Conservation (phyloP, 2,797 vertebrate genomes). For the Gallirallus australis region DNA sequence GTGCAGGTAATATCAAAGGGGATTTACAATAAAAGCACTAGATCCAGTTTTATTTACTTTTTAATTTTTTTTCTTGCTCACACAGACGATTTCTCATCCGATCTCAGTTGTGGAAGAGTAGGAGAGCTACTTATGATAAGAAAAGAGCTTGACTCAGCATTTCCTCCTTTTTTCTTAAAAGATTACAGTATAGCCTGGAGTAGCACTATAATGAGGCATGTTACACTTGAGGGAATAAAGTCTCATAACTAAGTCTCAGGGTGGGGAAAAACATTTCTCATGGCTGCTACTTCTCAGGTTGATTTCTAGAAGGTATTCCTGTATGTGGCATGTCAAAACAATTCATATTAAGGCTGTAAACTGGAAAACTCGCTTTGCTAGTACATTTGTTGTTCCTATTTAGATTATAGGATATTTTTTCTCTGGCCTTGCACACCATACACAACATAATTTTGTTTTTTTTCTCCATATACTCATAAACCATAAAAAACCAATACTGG, state of each 20-base stretch:
- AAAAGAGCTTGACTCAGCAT: not conserved
- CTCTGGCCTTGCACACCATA: not conserved
- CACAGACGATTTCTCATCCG: not conserved
- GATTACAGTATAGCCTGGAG: not conserved
- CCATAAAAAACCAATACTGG: not conserved
- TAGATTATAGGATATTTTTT: not conserved
- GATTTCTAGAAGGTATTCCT: not conserved
- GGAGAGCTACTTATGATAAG: not conserved
- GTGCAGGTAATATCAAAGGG: not conserved
- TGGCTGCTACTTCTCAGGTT: not conserved
- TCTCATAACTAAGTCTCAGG: not conserved
- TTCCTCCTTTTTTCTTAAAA: not conserved
- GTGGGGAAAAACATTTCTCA: not conserved
- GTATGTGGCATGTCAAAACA: not conserved
- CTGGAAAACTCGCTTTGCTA: not conserved
- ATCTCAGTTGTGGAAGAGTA: not conserved
- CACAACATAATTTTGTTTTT: too few species aligned
- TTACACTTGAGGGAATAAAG: not conserved
- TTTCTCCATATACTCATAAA: not conserved
- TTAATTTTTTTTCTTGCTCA: not conserved
- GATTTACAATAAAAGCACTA: not conserved
- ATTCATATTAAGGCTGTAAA: not conserved
- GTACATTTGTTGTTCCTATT: not conserved
- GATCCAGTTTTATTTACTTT: not conserved
- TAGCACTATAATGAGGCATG: conserved; percentile 22